Percentiles rank a stretch among this genome's conserved stretches.
phyloP scores from a whole-genome alignment of 1,140 invertebrate species.

The Lepidurus arcticus region DNA sequence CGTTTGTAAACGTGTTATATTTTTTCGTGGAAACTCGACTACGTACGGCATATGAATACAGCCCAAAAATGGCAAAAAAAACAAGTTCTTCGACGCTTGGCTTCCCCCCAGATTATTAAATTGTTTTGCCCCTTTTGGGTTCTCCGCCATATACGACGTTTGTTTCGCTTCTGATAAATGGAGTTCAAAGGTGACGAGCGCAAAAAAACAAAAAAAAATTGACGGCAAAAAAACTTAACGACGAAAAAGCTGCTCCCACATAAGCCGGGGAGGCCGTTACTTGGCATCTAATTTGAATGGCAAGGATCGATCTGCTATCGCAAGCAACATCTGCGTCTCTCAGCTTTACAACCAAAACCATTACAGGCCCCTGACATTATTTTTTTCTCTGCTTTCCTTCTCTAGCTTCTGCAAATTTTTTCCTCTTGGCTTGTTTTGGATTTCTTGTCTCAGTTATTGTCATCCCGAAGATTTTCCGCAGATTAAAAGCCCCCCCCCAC shows the following conservation, averaged over 20 bases:
- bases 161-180: slow-evolving; percentile 3
- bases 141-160: neutral
- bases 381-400: neutral
- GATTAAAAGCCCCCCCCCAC: neutral
- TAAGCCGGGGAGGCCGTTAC: slow-evolving; percentile 15
- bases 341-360: neutral
- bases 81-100: neutral
- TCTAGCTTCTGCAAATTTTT: neutral
- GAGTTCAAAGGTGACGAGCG: neutral
- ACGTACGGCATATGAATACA: too few species aligned
- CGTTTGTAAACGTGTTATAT: too few species aligned
- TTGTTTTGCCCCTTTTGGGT: neutral
- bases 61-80: too few species aligned
- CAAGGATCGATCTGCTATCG: slow-evolving; percentile 16
- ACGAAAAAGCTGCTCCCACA: neutral
- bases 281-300: slow-evolving; percentile 22
- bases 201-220: neutral
- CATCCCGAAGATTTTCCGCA: neutral
- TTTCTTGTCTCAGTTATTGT: neutral
- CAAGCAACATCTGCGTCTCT: slow-evolving; percentile 20
- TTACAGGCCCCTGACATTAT: neutral
- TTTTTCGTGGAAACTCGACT: too few species aligned
- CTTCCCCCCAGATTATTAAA: neutral
- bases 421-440: neutral
- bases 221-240: neutral